Base-by-base conservation (phyloP, 2,113 vertebrate genomes). In the Ptyas mucosa region DNA sequence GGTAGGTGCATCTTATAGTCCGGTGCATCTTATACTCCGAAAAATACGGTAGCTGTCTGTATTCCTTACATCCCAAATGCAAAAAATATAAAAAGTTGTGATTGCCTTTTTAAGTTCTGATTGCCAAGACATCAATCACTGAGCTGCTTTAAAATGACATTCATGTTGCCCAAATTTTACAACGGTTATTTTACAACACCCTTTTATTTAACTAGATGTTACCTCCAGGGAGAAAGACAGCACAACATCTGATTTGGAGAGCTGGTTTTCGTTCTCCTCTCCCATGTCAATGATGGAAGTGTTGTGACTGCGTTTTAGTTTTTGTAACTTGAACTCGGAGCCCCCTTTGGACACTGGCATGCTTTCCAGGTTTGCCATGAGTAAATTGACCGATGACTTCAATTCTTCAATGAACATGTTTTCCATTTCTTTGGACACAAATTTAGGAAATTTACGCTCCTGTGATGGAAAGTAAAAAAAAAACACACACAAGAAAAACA, bases 281-380 rank as follows among this genome's bases (percentile, higher is more conserved):
- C 99, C 99, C 99, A 99, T 99, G 97, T 99, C 99, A 88, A 99
- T 99, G 95, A 99, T 99, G 57, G 99, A 99, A 18, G 99, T 98
- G 58, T 99, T 99, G 97, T 99, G 99, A 90, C 99, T 99, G 90
- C 99, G 98, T 93, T 99, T 99, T 89, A 99, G 98, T 94, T 99
- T 99, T 97, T 99, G 99, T 69, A 99, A 98, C 96, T 99, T 99
- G 97, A 99, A 99, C 95, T 99, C 99, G 0, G 97, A 98, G 39
- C 99, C 99, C 1, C 99, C 99, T 97, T 99, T 99, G 92, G 99
- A 99, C 90, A 99, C 99, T 0, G 99, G 99, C 99, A 99, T 99
- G 97, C 99, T 99, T 96, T 99, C 99, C 94, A 99, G 94, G 97
- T 99, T 99, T 75, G 99, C 99, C 99, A 99, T 99, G 91, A 99